Evolutionary conservation across 1,140 invertebrate genomes (phyloP), one percentile per base, ranked within the genome.

Genomic region (Probaryconus sp.): DNA sequence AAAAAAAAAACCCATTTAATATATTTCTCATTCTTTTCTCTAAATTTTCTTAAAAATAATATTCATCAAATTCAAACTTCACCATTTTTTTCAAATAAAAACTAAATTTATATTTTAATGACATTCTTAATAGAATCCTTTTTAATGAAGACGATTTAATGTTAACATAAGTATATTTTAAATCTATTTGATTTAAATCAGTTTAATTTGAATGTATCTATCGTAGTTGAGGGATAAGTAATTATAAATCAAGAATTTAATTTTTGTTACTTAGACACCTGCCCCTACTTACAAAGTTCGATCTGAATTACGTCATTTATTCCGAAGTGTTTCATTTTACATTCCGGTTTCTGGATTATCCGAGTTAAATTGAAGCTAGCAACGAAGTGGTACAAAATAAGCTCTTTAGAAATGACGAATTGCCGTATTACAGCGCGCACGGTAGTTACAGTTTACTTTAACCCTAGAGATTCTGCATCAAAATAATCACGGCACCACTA

Each of bases 321-420:
- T 65, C 21, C 40, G 1, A 65, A 47, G 40, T 55, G 16, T 65
- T 65, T 65, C 61, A 48, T 55, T 47, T 48, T 55, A 37, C 40
- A 65, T 55, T 55, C 40, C 30, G 10, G 9, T 13, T 35, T 10
- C 11, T 31, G 48, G 51, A 67, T 67, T 67, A 56, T 48, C 43
- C 42, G 51, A 47, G 63, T 67, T 67, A 56, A 48, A 56, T 56
- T 55, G 50, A 45, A 47, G 48, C 50, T 3, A 37, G 37, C 18
- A 35, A 47, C 50, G 63, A 67, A 47, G 24, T 67, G 31, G 50
- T 40, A 43, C 50, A 67, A 58, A 58, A 58, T 67, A 67, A 67
- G 63, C 63, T 67, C 35, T 67, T 56, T 40, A 58, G 43, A 58
- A 58, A 67, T 67, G 51, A 67, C 43, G 63, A 58, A 67, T 67